These are phyloP conservation scores for Pygoscelis antarcticus DNA, from an alignment of 2,113 vertebrate species.

Conservation along the genomic window DNA sequence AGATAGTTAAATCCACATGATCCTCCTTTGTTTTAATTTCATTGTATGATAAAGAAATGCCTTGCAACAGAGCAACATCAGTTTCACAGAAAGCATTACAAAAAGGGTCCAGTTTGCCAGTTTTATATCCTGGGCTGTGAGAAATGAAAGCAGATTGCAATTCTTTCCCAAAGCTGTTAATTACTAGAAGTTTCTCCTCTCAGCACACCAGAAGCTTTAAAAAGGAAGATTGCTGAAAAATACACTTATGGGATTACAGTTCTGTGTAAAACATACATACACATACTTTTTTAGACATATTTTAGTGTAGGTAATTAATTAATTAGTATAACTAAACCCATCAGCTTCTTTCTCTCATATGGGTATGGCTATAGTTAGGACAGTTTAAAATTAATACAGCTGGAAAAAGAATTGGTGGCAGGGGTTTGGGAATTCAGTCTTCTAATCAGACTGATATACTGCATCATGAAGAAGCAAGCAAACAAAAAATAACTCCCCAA, in stretches of 20 bases:
- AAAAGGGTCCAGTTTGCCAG: background rate
- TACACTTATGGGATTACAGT: background rate
- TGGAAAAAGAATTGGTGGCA: conserved; percentile 7
- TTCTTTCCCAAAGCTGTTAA: background rate
- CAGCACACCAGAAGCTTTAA: background rate
- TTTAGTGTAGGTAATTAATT: background rate
- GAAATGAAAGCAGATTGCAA: background rate
- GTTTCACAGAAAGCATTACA: background rate
- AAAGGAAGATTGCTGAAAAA: background rate
- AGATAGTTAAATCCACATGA: background rate
- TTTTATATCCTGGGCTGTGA: background rate
- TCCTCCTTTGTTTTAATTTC: background rate
- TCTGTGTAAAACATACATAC: background rate
- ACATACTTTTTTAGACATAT: background rate
- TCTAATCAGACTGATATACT: background rate
- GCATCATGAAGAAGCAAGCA: background rate
- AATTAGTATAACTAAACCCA: background rate
- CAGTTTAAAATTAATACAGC: background rate
- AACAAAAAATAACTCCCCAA: background rate
- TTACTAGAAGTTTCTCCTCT: background rate
- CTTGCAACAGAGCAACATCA: background rate
- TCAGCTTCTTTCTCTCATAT: background rate
- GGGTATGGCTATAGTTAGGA: conserved; percentile 1
- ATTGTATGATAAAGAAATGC: background rate
- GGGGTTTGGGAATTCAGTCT: background rate